Evolutionary conservation across 2,888 invertebrate species (phyloP).

Genomic region (Criorhina ranunculi): DNA sequence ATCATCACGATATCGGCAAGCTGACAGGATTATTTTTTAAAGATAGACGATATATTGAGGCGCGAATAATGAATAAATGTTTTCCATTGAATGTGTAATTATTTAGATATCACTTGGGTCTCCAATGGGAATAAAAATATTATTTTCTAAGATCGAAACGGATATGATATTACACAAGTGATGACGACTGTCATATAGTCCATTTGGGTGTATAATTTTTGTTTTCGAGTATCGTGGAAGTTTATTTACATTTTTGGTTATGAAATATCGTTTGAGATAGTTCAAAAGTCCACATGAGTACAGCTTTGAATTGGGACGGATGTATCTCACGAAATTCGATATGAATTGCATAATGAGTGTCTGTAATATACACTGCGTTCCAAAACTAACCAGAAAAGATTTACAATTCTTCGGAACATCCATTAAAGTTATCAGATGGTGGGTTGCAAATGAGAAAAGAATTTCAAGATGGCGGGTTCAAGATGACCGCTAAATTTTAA

Average conservation of each 20-base stretch:
- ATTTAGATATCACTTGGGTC: conserved; percentile 30
- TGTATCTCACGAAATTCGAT: too few relatives aligned
- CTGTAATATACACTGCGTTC: too few relatives aligned
- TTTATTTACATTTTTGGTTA: conserved; percentile 8
- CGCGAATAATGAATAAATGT: conserved; percentile 70
- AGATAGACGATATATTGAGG: conserved; percentile 37
- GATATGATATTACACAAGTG: conserved; percentile 9
- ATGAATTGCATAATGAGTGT: too few relatives aligned
- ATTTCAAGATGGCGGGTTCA: too few relatives aligned
- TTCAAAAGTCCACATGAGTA: background rate
- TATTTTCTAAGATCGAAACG: conserved; percentile 1
- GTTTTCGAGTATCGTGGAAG: background rate
- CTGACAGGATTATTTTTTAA: conserved; percentile 41
- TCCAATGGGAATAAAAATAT: conserved; percentile 2
- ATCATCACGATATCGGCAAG: background rate
- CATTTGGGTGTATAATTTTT: background rate
- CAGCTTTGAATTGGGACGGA: background rate
- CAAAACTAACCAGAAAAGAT: too few relatives aligned
- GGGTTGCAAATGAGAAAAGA: too few relatives aligned
- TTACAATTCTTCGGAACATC: too few relatives aligned
- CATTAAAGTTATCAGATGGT: too few relatives aligned
- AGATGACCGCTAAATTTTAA: too few relatives aligned
- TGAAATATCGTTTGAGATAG: background rate
- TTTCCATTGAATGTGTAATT: conserved; percentile 48
- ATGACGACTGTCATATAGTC: background rate